Evolutionary conservation across 2,888 invertebrate genomes (phyloP).

Genomic region (Geophilus truncorum): DNA sequence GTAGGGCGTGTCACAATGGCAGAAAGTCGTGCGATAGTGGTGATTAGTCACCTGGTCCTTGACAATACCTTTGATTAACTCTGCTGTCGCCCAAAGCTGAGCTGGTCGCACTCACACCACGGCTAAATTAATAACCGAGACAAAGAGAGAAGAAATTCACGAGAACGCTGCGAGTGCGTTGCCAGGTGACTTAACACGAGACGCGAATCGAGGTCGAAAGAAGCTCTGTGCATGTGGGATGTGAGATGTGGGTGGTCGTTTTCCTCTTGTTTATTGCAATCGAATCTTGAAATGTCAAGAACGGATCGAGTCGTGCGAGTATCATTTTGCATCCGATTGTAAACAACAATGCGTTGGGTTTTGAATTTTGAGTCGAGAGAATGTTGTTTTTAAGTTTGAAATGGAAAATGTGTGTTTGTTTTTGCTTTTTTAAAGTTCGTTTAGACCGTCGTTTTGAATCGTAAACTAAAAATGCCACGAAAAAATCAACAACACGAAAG

Average conservation of each 20-base stretch:
- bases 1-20: background rate
- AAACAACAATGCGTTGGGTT: too few relatives aligned
- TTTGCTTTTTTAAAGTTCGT: too few relatives aligned
- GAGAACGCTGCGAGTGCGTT: background rate
- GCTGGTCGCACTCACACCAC: background rate
- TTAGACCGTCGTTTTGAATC: too few relatives aligned
- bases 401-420: too few relatives aligned
- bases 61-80: constrained; percentile 17
- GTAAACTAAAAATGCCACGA: too few relatives aligned
- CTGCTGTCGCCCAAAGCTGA: constrained; percentile 4
- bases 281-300: background rate
- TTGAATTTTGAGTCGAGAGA: too few relatives aligned
- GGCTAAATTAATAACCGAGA: background rate
- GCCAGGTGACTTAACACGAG: background rate
- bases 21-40: background rate
- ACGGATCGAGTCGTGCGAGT: background rate
- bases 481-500: too few relatives aligned
- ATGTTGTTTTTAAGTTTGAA: too few relatives aligned
- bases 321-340: too few relatives aligned
- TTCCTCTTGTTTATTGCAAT: background rate
- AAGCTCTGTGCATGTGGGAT: too few relatives aligned
- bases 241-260: background rate
- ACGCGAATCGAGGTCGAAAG: background rate
- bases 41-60: constrained; percentile 4
- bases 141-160: background rate